Base-by-base conservation (phyloP, 2,888 invertebrate genomes). In the Heteromurus nitidus region DNA sequence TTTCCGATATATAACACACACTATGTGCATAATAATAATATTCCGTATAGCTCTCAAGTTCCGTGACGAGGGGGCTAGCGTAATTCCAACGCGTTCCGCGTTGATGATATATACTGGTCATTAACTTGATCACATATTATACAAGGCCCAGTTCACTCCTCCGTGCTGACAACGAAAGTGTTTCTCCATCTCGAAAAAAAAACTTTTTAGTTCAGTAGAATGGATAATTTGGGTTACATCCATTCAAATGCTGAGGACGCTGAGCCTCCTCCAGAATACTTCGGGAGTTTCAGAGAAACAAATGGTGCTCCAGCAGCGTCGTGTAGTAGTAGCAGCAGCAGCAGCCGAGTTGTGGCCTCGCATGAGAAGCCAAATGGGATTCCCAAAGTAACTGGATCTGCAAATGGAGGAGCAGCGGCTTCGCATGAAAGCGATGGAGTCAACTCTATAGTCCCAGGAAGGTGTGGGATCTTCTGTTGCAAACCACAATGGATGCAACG, bases 401-500 rank as follows among this genome's bases (percentile, higher is more conserved):
- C 11, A 9, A 47, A 50, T 24, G 13, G 30, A 58, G 58, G 50
- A 47, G 31, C 1, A 2, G n/a, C 3, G 3, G 31, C 31, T 31
- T 28, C 3, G 18, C 58, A 64, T 30, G 74, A 47, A 36, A 47
- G 62, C 5, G 36, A 9, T 36, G 36, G 36, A 36, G n/a, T n/a
- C n/a, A 13, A 3, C 65, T 24, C 44, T 13, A 58, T 70, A 30
- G 42, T 18, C 24, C 79, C 79, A 26, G 79, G 79, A 44, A 47
- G 79, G 55, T 93, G 93, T 87, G 93, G 93, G 60, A 88, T 92
- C 72, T 87, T 88, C 82, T 90, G 90, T 85, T 90, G 90, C 84
- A 91, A 91, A 88, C 93, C 93, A 28, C 88, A 88, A 86, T 93
- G 92, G 91, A 89, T 93, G 85, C 91, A 91, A 88, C 89, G 90